Evolutionary conservation across 2,888 invertebrate species (phyloP), one percentile per base, ranked within the genome.

Genomic region (Trachelus tabidus): DNA sequence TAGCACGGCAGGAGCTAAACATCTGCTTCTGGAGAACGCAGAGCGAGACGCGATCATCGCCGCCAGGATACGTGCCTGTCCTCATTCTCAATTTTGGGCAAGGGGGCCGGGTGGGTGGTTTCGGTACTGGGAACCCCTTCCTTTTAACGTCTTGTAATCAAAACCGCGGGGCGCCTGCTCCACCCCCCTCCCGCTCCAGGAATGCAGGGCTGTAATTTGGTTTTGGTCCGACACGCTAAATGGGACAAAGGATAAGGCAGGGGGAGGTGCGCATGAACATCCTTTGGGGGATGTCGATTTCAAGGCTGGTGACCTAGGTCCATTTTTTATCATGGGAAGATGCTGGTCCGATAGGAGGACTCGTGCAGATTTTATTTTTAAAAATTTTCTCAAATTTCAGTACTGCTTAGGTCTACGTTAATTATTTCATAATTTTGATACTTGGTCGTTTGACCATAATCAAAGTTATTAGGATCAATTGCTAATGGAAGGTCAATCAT

Each of bases 11-110:
- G 81, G 56, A 56, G 56, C 56, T 56, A 23, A 86, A 85, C 83
- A 85, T 86, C 85, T 85, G 82, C 83, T 81, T 81, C 73, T 77
- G 82, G 79, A 83, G 81, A 85, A 85, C 83, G 86, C 80, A 81
- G 34, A 31, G 31, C 11, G 31, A n/a, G 71, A 31, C 9, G 56
- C 56, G 56, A 56, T 56, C 23, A 56, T 56, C 56, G 56, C 56
- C 9, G 56, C 23, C 56, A 56, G 56, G 56, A 56, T 56, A 23
- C 56, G 56, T 9, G 15, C 23, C 56, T 56, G 23, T 56, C 56
- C 56, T 56, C 1, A 0, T 23, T 56, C 56, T 56, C 56, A 56
- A 56, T 56, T 56, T 56, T 23, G 23, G 56, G 31, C 31, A 23
- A 6, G 69, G 31, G 69, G 33, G 69, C 1, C 12, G 69, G 69